Conservation (phyloP, 2,888 invertebrate species). For the Pachliopta kotzebuea region DNA sequence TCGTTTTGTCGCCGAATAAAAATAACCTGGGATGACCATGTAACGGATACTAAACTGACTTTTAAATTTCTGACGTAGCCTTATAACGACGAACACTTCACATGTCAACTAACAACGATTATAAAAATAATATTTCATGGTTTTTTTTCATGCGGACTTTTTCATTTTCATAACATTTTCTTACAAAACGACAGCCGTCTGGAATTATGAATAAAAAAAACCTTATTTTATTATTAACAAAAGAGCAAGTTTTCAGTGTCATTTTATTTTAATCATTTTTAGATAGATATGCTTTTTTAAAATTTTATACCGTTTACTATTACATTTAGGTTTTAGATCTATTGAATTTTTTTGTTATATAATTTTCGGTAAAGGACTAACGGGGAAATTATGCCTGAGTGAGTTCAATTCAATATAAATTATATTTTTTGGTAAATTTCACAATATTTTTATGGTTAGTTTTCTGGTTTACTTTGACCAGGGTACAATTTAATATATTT, state of each 20-base stretch:
- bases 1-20: no score
- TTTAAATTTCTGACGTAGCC: no score
- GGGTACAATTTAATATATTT: no score
- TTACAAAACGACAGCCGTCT: constrained; percentile 31
- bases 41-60: no score
- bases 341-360: constrained; percentile 45
- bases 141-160: constrained; percentile 5
- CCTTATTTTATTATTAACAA: constrained; percentile 36
- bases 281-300: constrained; percentile 69
- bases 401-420: constrained; percentile 38
- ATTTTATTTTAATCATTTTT: constrained; percentile 57
- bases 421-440: neutral
- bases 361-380: constrained; percentile 30
- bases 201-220: constrained; percentile 31
- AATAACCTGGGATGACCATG: no score
- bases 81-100: no score
- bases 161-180: constrained; percentile 15
- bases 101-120: no score
- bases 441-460: no score
- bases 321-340: constrained; percentile 62
- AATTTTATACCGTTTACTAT: constrained; percentile 65
- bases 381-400: constrained; percentile 72
- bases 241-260: constrained; percentile 44
- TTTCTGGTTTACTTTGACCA: no score
- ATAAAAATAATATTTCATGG: no score